Evolutionary conservation across 2,113 vertebrate genomes (phyloP).

Genomic region (Mustela lutreola): DNA sequence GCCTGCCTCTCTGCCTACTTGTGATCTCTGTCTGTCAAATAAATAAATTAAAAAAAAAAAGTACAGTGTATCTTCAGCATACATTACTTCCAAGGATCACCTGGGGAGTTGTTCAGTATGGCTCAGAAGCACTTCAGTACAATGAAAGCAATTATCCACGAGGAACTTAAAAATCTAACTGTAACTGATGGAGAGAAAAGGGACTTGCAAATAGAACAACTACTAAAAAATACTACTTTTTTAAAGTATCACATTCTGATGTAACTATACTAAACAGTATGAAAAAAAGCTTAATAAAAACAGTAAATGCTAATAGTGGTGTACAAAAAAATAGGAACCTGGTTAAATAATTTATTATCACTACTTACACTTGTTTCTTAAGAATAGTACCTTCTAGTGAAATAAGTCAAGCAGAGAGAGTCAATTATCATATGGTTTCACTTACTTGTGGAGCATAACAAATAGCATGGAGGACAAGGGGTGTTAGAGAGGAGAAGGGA

Average conservation of each 20-base stretch:
- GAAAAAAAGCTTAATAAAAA: background rate
- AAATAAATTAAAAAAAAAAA: too few species aligned
- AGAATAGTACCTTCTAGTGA: background rate
- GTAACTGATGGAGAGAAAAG: background rate
- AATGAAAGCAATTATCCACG: background rate
- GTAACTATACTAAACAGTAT: background rate
- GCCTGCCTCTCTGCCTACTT: too few species aligned
- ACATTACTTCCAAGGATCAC: background rate
- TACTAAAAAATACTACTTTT: background rate
- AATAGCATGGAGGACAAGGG: too few species aligned
- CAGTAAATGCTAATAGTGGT: background rate
- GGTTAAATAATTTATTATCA: background rate
- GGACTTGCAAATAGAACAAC: background rate
- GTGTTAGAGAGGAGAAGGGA: too few species aligned
- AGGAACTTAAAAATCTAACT: background rate
- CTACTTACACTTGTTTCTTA: background rate
- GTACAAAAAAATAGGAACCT: background rate
- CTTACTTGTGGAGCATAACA: too few species aligned
- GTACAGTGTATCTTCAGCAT: background rate
- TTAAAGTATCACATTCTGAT: slow-evolving; percentile 12
- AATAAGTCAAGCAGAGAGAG: too few species aligned
- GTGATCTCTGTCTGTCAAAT: too few species aligned
- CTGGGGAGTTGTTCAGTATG: background rate
- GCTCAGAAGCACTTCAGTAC: background rate
- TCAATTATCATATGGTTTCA: too few species aligned